Evolutionary conservation across 2,113 vertebrate genomes (phyloP).

Genomic region (Ifrita kowaldi): DNA sequence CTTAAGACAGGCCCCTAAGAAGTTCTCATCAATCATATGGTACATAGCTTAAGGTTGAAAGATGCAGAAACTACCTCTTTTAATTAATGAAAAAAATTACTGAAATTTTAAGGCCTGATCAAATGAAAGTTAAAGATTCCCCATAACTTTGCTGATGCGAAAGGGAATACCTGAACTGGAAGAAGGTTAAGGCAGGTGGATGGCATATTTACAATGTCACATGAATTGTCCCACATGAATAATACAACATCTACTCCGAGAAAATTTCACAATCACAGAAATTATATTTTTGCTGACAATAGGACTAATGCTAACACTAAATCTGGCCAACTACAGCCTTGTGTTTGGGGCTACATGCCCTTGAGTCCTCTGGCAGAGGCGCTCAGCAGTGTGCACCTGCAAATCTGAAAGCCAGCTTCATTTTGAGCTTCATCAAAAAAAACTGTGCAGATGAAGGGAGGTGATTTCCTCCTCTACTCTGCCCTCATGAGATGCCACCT

Average conservation of each 20-base stretch:
- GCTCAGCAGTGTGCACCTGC: too few species aligned
- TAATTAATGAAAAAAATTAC: neutral
- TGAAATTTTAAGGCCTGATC: neutral
- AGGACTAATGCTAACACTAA: neutral
- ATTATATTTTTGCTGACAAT: neutral
- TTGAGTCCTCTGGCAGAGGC: neutral
- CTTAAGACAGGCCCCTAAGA: neutral
- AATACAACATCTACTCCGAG: neutral
- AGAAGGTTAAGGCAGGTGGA: neutral
- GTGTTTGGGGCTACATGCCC: neutral
- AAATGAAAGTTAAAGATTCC: neutral
- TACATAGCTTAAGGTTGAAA: neutral
- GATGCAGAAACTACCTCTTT: neutral
- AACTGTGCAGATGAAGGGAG: neutral
- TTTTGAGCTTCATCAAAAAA: neutral
- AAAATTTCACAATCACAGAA: neutral
- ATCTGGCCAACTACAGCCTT: neutral
- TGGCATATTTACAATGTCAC: neutral
- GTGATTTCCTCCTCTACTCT: neutral
- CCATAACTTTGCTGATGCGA: neutral
- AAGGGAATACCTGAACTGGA: neutral
- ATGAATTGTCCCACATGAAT: neutral
- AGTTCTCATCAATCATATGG: neutral
- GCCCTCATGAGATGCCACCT: neutral
- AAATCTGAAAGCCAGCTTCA: neutral